These are phyloP conservation scores for Gorsachius goisagi DNA, from an alignment of 2,113 vertebrate species.

Conservation along the genomic window DNA sequence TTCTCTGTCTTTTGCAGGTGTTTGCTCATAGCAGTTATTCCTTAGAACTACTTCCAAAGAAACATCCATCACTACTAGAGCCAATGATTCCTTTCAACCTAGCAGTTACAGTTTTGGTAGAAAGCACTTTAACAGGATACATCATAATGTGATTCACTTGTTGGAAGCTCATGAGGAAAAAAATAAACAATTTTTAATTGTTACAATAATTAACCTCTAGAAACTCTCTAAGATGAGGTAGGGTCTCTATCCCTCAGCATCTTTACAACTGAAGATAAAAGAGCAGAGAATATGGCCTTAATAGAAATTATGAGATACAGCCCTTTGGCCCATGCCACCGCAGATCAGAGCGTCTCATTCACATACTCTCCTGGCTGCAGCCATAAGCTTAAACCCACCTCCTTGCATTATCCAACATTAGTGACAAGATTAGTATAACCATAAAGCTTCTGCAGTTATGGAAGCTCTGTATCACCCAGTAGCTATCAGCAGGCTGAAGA, in stretches of 20 bases:
- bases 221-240: neutral
- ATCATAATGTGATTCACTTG: fast-evolving
- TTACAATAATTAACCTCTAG: neutral
- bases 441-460: fast-evolving
- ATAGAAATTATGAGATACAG: fast-evolving
- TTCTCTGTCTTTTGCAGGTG: neutral
- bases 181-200: neutral
- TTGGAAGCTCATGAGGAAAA: neutral
- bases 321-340: no score
- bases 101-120: neutral
- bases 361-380: neutral
- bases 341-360: neutral
- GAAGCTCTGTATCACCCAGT: neutral
- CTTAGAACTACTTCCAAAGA: neutral
- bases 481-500: no score
- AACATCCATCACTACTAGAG: neutral
- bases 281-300: neutral
- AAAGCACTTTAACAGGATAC: neutral
- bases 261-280: neutral
- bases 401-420: neutral
- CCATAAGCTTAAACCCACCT: fast-evolving
- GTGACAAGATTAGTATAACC: fast-evolving
- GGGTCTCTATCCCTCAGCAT: neutral
- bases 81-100: neutral
- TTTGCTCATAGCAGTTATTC: neutral